Conservation (phyloP, 2,888 invertebrate genomes). For the Melanchra persicariae region DNA sequence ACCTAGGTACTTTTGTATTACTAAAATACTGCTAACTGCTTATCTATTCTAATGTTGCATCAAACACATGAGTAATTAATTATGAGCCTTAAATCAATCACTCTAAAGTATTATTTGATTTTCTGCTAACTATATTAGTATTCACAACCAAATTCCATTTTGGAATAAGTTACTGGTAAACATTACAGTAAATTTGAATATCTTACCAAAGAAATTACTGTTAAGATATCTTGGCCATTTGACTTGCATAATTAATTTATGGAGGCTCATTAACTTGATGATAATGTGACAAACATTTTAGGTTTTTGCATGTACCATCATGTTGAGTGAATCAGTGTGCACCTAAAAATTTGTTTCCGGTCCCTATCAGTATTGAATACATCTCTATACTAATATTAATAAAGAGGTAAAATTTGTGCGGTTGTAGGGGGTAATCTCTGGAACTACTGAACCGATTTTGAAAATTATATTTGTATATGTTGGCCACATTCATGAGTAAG, state of each 20-base stretch:
- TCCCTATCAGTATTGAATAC: not conserved
- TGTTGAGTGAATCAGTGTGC: not conserved
- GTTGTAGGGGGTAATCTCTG: no score
- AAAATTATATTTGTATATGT: no score
- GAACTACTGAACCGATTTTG: no score
- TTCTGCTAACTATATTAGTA: no score
- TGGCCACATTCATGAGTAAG: no score
- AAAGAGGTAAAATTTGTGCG: no score
- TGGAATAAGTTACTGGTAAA: not conserved
- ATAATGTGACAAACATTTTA: not conserved
- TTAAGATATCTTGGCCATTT: slow-evolving; percentile 5
- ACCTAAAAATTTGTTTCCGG: not conserved
- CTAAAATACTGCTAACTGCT: not conserved
- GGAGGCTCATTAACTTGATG: not conserved
- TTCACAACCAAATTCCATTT: not conserved
- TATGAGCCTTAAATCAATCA: not conserved
- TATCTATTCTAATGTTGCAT: not conserved
- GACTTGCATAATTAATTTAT: slow-evolving; percentile 3
- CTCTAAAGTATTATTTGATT: not conserved
- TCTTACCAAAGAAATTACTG: slow-evolving; percentile 8
- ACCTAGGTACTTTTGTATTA: not conserved
- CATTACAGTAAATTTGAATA: not conserved
- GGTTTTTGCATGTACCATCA: not conserved
- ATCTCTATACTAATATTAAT: no score
- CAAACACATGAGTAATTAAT: not conserved